Conservation (phyloP, 1,140 invertebrate species). For the Antheraea pernyi region DNA sequence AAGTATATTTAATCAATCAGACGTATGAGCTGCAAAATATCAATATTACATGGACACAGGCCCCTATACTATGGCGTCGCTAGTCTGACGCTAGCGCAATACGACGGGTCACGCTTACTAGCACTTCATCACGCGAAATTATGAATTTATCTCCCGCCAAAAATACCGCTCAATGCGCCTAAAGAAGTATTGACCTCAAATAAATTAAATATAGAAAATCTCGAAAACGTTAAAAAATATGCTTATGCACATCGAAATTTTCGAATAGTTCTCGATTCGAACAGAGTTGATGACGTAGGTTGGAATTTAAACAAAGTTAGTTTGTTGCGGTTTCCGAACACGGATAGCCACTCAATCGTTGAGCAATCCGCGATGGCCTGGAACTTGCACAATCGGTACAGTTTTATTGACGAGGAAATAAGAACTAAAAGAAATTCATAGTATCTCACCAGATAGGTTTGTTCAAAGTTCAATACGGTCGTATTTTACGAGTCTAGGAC, state of each 20-base stretch:
- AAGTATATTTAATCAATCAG: no score
- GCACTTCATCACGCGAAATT: no score
- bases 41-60: no score
- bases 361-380: conserved; percentile 23
- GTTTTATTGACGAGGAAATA: neutral
- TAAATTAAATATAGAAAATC: no score
- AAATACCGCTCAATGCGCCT: no score
- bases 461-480: conserved; percentile 3
- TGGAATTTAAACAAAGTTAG: conserved; percentile 53
- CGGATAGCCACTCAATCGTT: conserved; percentile 42
- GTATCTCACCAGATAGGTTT: neutral
- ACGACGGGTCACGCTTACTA: no score
- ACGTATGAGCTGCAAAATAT: no score
- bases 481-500: neutral
- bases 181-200: no score
- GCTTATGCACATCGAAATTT: neutral
- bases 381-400: conserved; percentile 4
- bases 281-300: conserved; percentile 20
- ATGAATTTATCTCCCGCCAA: no score
- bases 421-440: neutral
- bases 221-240: neutral
- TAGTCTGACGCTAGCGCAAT: no score
- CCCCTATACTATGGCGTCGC: no score
- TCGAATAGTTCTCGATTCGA: conserved; percentile 14
- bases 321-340: conserved; percentile 45